Evolutionary conservation across 2,888 invertebrate species (phyloP).

Genomic region (Coelogynopora nodosa): DNA sequence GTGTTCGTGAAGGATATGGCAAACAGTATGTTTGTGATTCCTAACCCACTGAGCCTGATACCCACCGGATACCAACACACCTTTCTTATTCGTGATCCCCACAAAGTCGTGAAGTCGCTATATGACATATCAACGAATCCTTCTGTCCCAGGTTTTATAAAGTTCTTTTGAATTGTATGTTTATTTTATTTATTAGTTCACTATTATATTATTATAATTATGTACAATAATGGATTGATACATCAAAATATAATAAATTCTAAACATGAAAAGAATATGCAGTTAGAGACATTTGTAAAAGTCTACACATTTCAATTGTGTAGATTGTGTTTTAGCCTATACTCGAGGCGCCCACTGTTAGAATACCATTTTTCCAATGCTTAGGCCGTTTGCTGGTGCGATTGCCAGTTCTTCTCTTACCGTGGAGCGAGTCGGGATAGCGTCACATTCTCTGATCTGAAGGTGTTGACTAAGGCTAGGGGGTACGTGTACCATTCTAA

Average conservation of each 20-base stretch:
- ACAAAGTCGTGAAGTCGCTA: too few relatives aligned
- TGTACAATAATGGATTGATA: neutral
- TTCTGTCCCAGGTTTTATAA: too few relatives aligned
- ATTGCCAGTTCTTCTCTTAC: slow-evolving; percentile 13
- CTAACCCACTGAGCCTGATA: too few relatives aligned
- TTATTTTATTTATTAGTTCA: neutral
- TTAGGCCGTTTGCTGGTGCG: neutral
- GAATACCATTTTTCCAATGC: neutral
- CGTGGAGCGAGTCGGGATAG: neutral
- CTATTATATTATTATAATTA: neutral
- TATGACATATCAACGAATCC: too few relatives aligned
- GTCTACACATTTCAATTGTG: neutral
- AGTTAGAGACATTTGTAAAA: neutral
- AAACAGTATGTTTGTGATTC: too few relatives aligned
- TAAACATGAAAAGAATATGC: neutral
- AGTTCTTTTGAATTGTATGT: too few relatives aligned
- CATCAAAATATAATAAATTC: neutral
- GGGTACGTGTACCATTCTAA: neutral
- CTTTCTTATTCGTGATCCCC: too few relatives aligned
- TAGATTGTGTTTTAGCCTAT: neutral
- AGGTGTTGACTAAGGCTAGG: slow-evolving; percentile 12
- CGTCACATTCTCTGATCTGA: neutral
- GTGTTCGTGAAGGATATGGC: too few relatives aligned
- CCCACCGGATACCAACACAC: too few relatives aligned
- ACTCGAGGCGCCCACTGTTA: neutral